A percentile compares a stretch with the other conserved stretches of the same genome.
Evolutionary conservation across 2,888 invertebrate genomes (phyloP).

Genomic region (Byasa hedistus): DNA sequence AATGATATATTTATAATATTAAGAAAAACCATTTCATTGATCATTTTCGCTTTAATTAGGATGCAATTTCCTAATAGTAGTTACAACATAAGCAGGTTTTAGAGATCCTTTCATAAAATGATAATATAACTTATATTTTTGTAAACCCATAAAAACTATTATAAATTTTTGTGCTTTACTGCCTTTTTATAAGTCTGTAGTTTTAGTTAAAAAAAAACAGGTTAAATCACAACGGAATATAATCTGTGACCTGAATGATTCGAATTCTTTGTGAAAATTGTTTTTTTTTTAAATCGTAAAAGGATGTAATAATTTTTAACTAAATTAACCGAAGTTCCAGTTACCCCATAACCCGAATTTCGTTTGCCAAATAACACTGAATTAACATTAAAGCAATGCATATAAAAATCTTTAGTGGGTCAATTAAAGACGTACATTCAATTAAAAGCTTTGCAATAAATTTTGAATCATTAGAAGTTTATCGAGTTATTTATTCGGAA

Average conservation of each 20-base stretch:
- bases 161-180: too few relatives aligned
- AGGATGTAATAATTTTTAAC: neutral
- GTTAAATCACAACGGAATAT: neutral
- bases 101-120: too few relatives aligned
- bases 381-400: neutral
- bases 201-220: neutral
- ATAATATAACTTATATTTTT: too few relatives aligned
- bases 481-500: neutral
- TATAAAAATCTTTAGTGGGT: constrained; percentile 2
- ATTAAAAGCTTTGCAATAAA: neutral
- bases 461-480: neutral
- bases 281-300: constrained; percentile 2
- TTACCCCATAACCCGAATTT: constrained; percentile 11
- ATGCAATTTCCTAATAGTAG: too few relatives aligned
- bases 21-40: too few relatives aligned
- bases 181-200: neutral
- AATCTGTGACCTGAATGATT: neutral
- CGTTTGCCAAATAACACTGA: neutral
- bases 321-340: constrained; percentile 7
- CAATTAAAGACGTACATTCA: neutral
- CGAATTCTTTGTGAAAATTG: neutral
- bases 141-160: too few relatives aligned
- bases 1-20: too few relatives aligned
- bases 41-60: too few relatives aligned
- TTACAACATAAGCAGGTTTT: too few relatives aligned